A percentile compares a stretch with the other conserved stretches of the same genome.
Evolutionary conservation across 2,113 vertebrate genomes (phyloP).

Genomic region (Nibea albiflora): DNA sequence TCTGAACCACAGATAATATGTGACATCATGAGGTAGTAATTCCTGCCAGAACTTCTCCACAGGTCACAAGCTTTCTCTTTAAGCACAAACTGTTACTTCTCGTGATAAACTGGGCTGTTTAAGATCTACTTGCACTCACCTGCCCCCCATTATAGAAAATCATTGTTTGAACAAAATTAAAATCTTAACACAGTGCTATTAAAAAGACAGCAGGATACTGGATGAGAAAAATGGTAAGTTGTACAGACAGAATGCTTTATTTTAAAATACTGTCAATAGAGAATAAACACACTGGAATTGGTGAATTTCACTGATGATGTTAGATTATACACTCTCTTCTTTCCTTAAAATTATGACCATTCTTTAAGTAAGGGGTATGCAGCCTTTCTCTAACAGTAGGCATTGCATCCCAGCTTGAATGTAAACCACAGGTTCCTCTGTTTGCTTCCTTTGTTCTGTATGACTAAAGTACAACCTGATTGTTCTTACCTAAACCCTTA

Average conservation of each 20-base stretch:
- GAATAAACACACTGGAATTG: not conserved
- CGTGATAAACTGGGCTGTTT: slow-evolving; percentile 6
- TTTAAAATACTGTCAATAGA: slow-evolving; percentile 3
- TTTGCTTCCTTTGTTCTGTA: slow-evolving; percentile 27
- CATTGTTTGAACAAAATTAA: slow-evolving; percentile 10
- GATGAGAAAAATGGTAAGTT: slow-evolving; percentile 15
- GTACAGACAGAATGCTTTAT: not conserved
- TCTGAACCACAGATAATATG: not conserved
- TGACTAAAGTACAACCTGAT: slow-evolving; percentile 34
- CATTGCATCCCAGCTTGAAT: slow-evolving; percentile 6
- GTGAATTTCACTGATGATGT: not conserved
- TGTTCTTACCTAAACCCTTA: slow-evolving; percentile 55
- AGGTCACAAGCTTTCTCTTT: not conserved
- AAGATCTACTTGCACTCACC: slow-evolving; percentile 8
- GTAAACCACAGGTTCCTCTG: slow-evolving; percentile 2
- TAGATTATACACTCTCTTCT: not conserved
- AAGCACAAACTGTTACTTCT: not conserved
- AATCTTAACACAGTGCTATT: slow-evolving; percentile 16
- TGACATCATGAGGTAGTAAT: not conserved
- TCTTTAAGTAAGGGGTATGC: not conserved
- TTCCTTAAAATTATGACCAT: not conserved
- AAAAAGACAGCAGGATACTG: not conserved
- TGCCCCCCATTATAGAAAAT: slow-evolving; percentile 16
- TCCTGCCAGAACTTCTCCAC: not conserved
- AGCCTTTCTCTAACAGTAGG: not conserved